Percentiles rank a stretch among this genome's conserved stretches.
These are phyloP conservation scores for Catostylus mosaicus DNA, from an alignment of 30 jellyfish, hydroid and myxozoan species.

Conservation along the genomic window DNA sequence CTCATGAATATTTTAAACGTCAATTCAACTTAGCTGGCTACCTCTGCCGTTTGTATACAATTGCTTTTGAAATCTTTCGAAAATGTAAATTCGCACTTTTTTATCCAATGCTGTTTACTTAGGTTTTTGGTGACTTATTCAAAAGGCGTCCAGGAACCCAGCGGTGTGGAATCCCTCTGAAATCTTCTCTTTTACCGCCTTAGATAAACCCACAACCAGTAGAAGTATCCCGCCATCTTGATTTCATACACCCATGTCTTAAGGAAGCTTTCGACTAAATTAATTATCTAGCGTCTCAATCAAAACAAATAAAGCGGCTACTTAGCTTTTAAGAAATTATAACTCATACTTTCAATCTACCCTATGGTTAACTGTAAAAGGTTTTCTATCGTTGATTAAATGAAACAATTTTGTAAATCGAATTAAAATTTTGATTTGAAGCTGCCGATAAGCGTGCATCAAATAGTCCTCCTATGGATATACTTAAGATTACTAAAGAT, in stretches of 20 bases:
- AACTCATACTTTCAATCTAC: too few relatives aligned
- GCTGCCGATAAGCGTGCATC: too few relatives aligned
- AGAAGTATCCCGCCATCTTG: background rate
- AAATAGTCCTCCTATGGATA: too few relatives aligned
- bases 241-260: background rate
- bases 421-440: too few relatives aligned
- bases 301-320: background rate
- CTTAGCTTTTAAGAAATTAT: background rate
- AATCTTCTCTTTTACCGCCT: too few relatives aligned
- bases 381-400: too few relatives aligned
- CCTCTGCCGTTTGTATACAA: background rate
- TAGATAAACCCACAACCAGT: background rate
- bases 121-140: too few relatives aligned
- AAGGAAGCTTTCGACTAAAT: background rate
- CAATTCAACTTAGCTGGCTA: conserved; percentile 5
- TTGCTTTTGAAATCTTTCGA: background rate
- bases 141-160: too few relatives aligned
- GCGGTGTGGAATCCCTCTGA: too few relatives aligned
- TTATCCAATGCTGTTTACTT: background rate
- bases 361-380: too few relatives aligned
- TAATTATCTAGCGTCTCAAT: background rate
- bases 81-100: background rate
- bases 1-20: conserved; percentile 22
- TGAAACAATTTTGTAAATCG: too few relatives aligned
- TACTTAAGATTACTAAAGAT: too few relatives aligned